These are phyloP conservation scores for Turritopsis rubra DNA, from an alignment of 30 jellyfish, hydroid and myxozoan species.

Conservation along the genomic window DNA sequence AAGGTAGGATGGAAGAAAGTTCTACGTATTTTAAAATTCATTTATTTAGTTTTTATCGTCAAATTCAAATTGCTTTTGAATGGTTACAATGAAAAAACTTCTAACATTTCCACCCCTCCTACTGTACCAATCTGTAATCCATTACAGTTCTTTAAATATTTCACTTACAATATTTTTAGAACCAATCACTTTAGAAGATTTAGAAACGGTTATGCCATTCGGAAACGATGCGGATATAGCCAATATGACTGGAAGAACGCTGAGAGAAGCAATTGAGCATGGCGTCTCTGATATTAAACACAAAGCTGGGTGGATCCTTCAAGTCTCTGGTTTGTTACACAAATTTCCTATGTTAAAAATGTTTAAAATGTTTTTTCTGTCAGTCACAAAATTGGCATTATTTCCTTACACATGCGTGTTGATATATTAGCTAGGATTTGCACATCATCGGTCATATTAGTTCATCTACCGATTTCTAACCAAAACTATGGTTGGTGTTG, in stretches of 20 bases:
- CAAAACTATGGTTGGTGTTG: too few relatives aligned
- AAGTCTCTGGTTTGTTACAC: slow-evolving; percentile 70
- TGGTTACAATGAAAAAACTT: too few relatives aligned
- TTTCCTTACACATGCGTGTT: background rate
- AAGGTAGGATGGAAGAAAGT: too few relatives aligned
- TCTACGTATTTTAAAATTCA: too few relatives aligned
- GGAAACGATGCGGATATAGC: slow-evolving; percentile 91
- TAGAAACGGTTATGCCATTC: slow-evolving; percentile 76
- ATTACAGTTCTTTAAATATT: background rate
- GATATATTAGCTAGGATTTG: background rate
- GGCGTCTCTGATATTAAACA: slow-evolving; percentile 45
- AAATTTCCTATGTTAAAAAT: too few relatives aligned
- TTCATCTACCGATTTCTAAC: too few relatives aligned
- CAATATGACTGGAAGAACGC: slow-evolving; percentile 62
- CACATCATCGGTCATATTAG: too few relatives aligned
- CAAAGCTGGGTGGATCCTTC: slow-evolving; percentile 62
- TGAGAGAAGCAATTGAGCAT: slow-evolving; percentile 66
- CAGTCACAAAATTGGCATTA: background rate
- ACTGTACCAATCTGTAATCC: too few relatives aligned
- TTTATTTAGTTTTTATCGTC: too few relatives aligned
- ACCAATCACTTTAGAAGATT: slow-evolving; percentile 70
- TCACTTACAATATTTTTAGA: slow-evolving; percentile 21
- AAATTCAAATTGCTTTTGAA: too few relatives aligned
- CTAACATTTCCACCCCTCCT: too few relatives aligned
- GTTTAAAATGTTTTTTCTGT: background rate